phyloP scores from a whole-genome alignment of 2,888 invertebrate genomes.

The Melanotus villosus region DNA sequence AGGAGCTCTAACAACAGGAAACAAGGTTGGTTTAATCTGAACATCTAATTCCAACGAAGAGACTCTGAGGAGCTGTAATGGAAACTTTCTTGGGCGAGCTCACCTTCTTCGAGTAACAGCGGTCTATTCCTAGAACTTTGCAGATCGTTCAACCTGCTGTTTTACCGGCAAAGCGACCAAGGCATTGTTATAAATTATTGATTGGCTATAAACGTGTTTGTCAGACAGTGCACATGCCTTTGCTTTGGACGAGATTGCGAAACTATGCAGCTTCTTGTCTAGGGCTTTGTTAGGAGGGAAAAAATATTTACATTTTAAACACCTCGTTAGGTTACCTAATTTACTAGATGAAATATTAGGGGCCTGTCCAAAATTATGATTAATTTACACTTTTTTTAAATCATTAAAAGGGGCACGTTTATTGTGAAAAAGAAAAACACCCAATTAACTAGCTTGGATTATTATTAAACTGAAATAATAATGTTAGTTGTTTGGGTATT shows the following conservation, averaged over 20 bases:
- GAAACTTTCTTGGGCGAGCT: neutral
- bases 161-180: slow-evolving; percentile 39
- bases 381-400: neutral
- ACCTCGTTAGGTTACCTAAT: slow-evolving; percentile 11
- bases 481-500: neutral
- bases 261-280: slow-evolving; percentile 42
- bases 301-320: slow-evolving; percentile 2
- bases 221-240: slow-evolving; percentile 49
- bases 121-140: slow-evolving; percentile 43
- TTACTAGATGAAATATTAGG: too few species aligned
- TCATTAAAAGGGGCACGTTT: too few species aligned
- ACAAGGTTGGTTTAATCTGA: slow-evolving; percentile 6
- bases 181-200: slow-evolving; percentile 53
- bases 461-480: too few species aligned
- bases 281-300: slow-evolving; percentile 2
- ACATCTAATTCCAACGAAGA: neutral
- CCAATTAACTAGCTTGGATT: too few species aligned
- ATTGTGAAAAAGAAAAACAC: too few species aligned
- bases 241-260: slow-evolving; percentile 37
- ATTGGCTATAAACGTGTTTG: slow-evolving; percentile 53
- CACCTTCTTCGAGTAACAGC: slow-evolving; percentile 26
- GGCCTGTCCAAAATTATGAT: too few species aligned
- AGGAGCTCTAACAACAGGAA: neutral
- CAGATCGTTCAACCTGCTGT: slow-evolving; percentile 50
- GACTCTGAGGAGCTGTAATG: too few species aligned